Conservation (phyloP, 2,797 vertebrate genomes). For the Enteromius viviparus region DNA sequence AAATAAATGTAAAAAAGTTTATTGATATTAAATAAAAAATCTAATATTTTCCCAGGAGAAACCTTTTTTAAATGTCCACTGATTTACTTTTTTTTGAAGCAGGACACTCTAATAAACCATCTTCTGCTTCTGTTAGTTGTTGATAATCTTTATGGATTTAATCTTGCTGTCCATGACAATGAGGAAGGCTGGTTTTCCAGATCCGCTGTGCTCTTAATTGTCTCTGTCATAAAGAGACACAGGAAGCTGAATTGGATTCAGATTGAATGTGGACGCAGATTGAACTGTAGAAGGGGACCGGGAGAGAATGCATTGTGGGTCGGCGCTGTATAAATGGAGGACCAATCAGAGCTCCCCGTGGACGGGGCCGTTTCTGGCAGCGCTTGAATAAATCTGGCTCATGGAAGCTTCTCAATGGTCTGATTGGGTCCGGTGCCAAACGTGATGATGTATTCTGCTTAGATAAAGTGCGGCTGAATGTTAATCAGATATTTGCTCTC, state of each 20-base stretch:
- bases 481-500: constrained; percentile 53
- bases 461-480: constrained; percentile 53
- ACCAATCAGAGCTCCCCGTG: constrained; percentile 54
- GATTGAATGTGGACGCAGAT: neutral
- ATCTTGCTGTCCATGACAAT: neutral
- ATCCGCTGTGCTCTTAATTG: neutral
- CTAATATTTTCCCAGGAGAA: neutral
- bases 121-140: neutral
- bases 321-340: constrained; percentile 25
- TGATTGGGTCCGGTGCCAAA: constrained; percentile 56
- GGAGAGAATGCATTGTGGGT: constrained; percentile 36
- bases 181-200: neutral
- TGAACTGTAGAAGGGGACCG: constrained; percentile 6
- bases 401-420: constrained; percentile 55
- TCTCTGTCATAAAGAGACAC: neutral
- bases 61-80: neutral
- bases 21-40: neutral
- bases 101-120: neutral
- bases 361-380: constrained; percentile 52
- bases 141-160: constrained; percentile 9
- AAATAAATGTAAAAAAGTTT: too few relatives aligned
- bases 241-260: constrained; percentile 30
- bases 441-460: constrained; percentile 61
- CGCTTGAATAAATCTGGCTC: constrained; percentile 47
- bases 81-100: neutral